Base-by-base conservation (phyloP, 1,140 invertebrate species). In the Tetraneura akinire region DNA sequence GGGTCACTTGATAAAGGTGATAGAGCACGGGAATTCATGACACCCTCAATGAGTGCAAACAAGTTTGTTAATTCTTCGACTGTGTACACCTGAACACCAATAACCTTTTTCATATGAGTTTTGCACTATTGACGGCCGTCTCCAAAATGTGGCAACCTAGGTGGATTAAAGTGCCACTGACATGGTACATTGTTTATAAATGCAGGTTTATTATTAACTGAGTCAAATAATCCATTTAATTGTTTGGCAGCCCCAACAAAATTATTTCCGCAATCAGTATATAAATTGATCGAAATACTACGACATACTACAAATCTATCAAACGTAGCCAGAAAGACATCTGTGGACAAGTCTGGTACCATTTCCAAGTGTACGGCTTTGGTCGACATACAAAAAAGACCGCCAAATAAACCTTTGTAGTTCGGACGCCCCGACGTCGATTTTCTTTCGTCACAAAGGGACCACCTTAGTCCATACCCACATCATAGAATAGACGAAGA, bases 261-360 rank as follows among this genome's bases (percentile, higher is more conserved):
- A 81, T 86, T 87, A 2, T 83, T 84, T 1, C 84, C 86, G 57
- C 84, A 84, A 80, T 87, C 86, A 2, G 82, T 83, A 81, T 84
- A 82, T 0, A 87, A 84, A 26, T 81, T 78, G 0, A n/a, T 26
- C 13, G 83, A 83, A 32, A 83, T 74, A 49, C 86, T 86, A 51
- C 86, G 81, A 6, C 86, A 81, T 8, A 83, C 80, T 11, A 85
- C 82, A 81, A 88, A 88, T 57, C 87, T 80, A 21, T 82, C 80
- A 3, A 88, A 80, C 16, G 84, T 82, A 14, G 84, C 82, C 10
- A 87, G 74, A 73, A 88, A 87, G 1, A 82, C 82, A 60, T 86
- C 83, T 1, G 86, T 84, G 1, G 84, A 82, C 13, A 88, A 62
- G 81, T 85, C 82, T 0, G 83, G 82, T 0, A 87, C 86, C 0